phyloP scores from a whole-genome alignment of 2,797 vertebrate genomes.

The Luscinia luscinia region DNA sequence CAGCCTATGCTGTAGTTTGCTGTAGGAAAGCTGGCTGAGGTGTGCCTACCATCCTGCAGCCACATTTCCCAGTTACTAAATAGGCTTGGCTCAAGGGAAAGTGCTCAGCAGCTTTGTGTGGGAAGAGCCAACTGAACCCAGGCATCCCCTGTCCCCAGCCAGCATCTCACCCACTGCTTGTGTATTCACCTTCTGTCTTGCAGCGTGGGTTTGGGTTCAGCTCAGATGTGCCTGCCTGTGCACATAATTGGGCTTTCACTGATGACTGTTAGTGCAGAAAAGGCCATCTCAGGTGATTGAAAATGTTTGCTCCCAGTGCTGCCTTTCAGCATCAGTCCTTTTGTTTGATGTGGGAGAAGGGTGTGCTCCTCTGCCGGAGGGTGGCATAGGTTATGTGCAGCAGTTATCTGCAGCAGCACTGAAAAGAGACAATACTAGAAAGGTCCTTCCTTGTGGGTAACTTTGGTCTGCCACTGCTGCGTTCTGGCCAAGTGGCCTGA shows the following conservation, averaged over 20 bases:
- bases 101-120: neutral
- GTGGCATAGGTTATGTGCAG: rapidly evolving
- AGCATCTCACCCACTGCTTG: neutral
- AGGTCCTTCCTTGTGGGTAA: neutral
- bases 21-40: neutral
- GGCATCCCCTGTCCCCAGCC: neutral
- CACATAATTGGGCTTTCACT: neutral
- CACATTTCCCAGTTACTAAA: neutral
- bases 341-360: neutral
- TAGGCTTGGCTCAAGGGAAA: neutral
- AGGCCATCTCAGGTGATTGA: neutral
- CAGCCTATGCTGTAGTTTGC: neutral
- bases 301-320: neutral
- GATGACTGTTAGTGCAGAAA: neutral
- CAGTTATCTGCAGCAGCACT: rapidly evolving
- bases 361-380: rapidly evolving
- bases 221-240: neutral
- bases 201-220: neutral
- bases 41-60: neutral
- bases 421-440: neutral
- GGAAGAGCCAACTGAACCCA: neutral
- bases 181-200: neutral
- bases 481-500: neutral
- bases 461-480: neutral
- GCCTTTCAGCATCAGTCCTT: neutral